Percentiles rank a stretch among this genome's conserved stretches.
These are phyloP conservation scores for Melanotaenia maccullochi DNA, from an alignment of 2,797 vertebrate species.

Conservation along the genomic window DNA sequence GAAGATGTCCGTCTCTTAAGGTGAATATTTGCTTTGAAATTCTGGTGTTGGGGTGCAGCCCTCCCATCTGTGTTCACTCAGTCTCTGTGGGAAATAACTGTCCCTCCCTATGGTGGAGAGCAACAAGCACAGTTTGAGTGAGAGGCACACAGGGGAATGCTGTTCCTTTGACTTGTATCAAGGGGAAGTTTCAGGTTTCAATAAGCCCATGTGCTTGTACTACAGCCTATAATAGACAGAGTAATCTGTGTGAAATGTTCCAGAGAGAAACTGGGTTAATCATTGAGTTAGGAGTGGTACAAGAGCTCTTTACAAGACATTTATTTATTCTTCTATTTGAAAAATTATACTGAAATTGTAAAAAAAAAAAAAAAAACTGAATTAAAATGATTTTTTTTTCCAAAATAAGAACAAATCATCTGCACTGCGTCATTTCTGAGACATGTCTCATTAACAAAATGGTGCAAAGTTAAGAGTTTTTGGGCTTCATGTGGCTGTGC, in stretches of 20 bases:
- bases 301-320: neutral
- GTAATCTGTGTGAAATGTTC: constrained; percentile 36
- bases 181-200: constrained; percentile 64
- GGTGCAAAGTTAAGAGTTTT: neutral
- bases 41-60: constrained; percentile 62
- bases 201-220: constrained; percentile 50
- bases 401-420: too few species aligned
- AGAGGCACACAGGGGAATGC: constrained; percentile 45
- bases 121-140: constrained; percentile 42
- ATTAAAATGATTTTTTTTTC: too few species aligned
- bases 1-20: constrained; percentile 74
- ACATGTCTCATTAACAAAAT: too few species aligned
- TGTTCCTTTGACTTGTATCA: constrained; percentile 63
- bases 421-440: too few species aligned
- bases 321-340: neutral
- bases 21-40: constrained; percentile 82
- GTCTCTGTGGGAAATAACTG: constrained; percentile 69
- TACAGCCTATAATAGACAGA: constrained; percentile 46
- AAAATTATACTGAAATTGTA: neutral
- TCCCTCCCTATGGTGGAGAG: constrained; percentile 54
- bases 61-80: constrained; percentile 81
- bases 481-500: neutral
- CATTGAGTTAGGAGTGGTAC: constrained; percentile 34
- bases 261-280: constrained; percentile 18
- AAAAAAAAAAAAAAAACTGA: neutral